phyloP scores from a whole-genome alignment of 1,140 invertebrate genomes.

The Saccostrea echinata region DNA sequence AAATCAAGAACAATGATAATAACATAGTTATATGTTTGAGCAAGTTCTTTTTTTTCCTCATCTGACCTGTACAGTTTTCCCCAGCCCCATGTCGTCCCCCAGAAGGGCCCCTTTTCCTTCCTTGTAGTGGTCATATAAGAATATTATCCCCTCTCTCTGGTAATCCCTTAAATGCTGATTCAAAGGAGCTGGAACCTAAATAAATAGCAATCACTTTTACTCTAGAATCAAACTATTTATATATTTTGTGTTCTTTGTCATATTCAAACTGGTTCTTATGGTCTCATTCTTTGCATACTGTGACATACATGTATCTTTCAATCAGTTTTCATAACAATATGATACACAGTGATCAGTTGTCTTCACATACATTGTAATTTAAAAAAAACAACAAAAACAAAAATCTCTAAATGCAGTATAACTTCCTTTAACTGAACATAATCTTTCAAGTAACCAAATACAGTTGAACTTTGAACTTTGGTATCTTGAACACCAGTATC shows the following conservation, averaged over 20 bases:
- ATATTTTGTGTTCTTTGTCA: not conserved
- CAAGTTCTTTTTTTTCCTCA: not conserved
- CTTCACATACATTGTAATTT: too few species aligned
- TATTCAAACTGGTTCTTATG: not conserved
- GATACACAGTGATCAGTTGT: too few species aligned
- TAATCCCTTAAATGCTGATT: slow-evolving; percentile 78
- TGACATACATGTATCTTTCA: too few species aligned
- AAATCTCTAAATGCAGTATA: too few species aligned
- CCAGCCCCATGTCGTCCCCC: slow-evolving; percentile 79
- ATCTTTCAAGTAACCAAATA: too few species aligned
- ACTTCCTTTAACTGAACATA: too few species aligned
- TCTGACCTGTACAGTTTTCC: slow-evolving; percentile 77
- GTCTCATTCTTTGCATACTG: not conserved
- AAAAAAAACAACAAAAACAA: too few species aligned
- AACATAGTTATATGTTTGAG: too few species aligned
- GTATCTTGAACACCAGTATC: too few species aligned
- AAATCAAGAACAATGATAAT: too few species aligned
- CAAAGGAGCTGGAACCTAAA: slow-evolving; percentile 73
- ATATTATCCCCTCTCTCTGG: slow-evolving; percentile 75
- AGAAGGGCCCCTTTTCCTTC: slow-evolving; percentile 71
- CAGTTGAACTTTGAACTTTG: too few species aligned
- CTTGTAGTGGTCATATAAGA: slow-evolving; percentile 75
- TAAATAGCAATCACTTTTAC: not conserved
- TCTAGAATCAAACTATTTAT: not conserved
- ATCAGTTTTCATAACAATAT: too few species aligned